Evolutionary conservation across 1,140 invertebrate species (phyloP).

Genomic region (Elysia chlorotica): DNA sequence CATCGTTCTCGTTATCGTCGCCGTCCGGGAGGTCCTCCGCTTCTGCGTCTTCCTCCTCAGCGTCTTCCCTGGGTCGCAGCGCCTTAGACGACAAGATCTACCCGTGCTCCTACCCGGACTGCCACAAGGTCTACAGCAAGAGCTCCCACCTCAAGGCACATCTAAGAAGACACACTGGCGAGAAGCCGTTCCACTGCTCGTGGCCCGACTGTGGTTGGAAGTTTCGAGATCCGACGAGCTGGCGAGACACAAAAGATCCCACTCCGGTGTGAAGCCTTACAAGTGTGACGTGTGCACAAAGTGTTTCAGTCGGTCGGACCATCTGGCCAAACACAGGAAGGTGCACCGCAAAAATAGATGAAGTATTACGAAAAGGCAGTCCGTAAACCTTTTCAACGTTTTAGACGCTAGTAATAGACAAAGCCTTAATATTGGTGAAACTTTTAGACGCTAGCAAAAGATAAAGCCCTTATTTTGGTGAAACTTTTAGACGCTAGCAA

Average conservation of each 20-base stretch:
- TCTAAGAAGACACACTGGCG: slow-evolving; percentile 87
- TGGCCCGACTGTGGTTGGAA: slow-evolving; percentile 93
- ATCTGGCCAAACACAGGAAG: slow-evolving; percentile 76
- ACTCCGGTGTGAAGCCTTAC: slow-evolving; percentile 64
- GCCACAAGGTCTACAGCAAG: slow-evolving; percentile 83
- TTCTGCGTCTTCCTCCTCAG: not conserved
- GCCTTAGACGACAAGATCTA: slow-evolving; percentile 66
- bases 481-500: too few relatives aligned
- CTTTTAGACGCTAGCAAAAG: too few relatives aligned
- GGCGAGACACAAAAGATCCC: slow-evolving; percentile 74
- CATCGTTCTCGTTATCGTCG: slow-evolving; percentile 12
- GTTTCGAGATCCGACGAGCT: slow-evolving; percentile 94
- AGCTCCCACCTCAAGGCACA: slow-evolving; percentile 91
- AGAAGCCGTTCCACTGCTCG: slow-evolving; percentile 90
- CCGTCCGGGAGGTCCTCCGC: not conserved
- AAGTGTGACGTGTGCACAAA: slow-evolving; percentile 77
- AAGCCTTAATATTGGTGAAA: too few relatives aligned
- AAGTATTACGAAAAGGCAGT: too few relatives aligned
- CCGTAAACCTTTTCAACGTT: too few relatives aligned
- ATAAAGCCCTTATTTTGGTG: too few relatives aligned
- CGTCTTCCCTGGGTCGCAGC: not conserved
- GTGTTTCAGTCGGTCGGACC: slow-evolving; percentile 72
- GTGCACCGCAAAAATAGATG: slow-evolving; percentile 70
- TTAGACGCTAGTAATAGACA: too few relatives aligned
- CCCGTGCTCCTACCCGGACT: slow-evolving; percentile 69